Conservation (phyloP, 2,888 invertebrate species). For the Trissoscelio sp. region DNA sequence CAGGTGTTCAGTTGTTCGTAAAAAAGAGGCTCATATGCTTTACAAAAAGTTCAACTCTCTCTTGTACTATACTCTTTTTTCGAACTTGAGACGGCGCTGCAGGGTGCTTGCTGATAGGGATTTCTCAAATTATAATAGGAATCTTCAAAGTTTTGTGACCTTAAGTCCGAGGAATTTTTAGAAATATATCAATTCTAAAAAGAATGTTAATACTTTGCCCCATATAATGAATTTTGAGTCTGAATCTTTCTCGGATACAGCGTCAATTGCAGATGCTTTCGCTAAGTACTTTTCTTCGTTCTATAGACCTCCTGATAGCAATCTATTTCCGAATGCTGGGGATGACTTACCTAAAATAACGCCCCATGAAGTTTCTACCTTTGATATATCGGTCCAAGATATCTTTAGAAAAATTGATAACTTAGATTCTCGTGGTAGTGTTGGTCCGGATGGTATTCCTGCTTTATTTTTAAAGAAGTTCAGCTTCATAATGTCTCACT, state of each 20-base stretch:
- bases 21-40: too few relatives aligned
- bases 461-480: neutral
- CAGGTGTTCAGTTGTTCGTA: constrained; percentile 2
- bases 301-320: too few relatives aligned
- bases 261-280: neutral
- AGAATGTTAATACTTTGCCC: neutral
- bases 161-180: neutral
- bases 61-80: too few relatives aligned
- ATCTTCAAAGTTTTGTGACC: neutral
- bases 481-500: neutral
- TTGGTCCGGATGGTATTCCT: neutral
- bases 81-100: neutral
- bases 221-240: neutral
- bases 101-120: neutral
- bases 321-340: too few relatives aligned
- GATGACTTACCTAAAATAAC: too few relatives aligned
- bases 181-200: neutral
- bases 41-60: too few relatives aligned
- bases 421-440: neutral
- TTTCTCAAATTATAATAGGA: too few relatives aligned
- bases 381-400: neutral
- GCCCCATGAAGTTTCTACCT: too few relatives aligned
- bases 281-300: neutral
- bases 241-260: neutral
- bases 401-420: neutral